phyloP scores from a whole-genome alignment of 2,113 vertebrate species.

The Chloropsis cyanopogon region DNA sequence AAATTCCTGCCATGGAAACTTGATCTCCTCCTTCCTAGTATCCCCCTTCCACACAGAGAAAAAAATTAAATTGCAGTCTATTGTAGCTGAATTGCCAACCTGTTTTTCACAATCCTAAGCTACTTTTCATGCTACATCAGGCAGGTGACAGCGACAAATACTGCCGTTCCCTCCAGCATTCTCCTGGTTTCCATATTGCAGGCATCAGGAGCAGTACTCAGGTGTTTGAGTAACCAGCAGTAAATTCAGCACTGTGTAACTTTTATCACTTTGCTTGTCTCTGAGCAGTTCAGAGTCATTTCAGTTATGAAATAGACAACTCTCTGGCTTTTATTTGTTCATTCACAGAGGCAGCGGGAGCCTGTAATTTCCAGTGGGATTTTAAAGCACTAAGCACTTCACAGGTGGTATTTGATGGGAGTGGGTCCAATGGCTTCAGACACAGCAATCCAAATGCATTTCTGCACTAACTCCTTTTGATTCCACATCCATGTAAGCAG shows the following conservation, averaged over 20 bases:
- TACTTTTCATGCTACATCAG: not conserved
- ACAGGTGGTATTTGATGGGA: not conserved
- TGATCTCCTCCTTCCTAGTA: not conserved
- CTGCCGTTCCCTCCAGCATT: not conserved
- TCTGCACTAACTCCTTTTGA: not conserved
- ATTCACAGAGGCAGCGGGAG: not conserved
- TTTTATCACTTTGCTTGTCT: not conserved
- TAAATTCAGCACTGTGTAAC: not conserved
- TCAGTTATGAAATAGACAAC: not conserved
- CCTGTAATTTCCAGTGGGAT: not conserved
- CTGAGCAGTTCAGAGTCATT: not conserved
- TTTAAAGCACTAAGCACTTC: slow-evolving; percentile 1
- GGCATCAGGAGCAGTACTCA: not conserved
- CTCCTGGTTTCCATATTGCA: not conserved
- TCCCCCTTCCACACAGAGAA: not conserved
- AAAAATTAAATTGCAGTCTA: not conserved
- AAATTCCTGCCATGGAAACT: not conserved
- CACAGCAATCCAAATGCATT: not conserved
- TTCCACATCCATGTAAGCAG: not conserved
- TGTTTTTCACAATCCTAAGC: not conserved
- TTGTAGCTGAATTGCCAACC: not conserved
- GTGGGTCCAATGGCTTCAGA: not conserved
- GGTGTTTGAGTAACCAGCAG: not conserved
- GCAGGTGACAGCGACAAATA: not conserved
- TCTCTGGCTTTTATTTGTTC: not conserved